Evolutionary conservation across 2,797 vertebrate genomes (phyloP).

Genomic region (Myotis findleyi): DNA sequence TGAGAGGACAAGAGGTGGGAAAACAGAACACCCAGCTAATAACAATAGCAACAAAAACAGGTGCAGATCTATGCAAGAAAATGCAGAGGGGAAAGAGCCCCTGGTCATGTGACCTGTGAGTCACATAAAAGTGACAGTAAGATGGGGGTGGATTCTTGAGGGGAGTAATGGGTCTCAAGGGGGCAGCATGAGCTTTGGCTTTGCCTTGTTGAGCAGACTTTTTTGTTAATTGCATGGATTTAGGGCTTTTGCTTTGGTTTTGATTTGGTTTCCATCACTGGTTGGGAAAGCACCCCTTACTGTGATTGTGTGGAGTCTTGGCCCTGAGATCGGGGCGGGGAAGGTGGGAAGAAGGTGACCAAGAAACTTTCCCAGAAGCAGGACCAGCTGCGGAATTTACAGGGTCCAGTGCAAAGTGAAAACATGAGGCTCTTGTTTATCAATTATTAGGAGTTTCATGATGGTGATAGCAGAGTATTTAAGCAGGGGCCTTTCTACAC

Average conservation of each 20-base stretch:
- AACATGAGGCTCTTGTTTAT: not conserved
- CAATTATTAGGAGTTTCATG: not conserved
- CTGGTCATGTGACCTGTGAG: not conserved
- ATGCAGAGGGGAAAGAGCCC: not conserved
- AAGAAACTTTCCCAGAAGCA: not conserved
- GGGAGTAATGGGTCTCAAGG: not conserved
- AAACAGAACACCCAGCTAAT: not conserved
- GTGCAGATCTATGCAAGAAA: not conserved
- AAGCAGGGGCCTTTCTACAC: not conserved
- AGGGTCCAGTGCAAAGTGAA: not conserved
- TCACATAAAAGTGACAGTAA: not conserved
- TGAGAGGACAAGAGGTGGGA: not conserved
- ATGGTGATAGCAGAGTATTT: not conserved
- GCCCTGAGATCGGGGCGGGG: not conserved
- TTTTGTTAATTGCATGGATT: not conserved
- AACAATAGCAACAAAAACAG: not conserved
- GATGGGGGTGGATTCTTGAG: not conserved
- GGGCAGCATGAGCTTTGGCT: not conserved
- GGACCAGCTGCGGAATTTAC: not conserved
- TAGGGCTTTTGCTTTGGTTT: not conserved
- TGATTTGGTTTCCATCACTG: not conserved
- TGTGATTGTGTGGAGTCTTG: not conserved
- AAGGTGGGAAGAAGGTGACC: not conserved
- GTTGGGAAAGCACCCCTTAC: not conserved
- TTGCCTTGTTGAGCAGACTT: not conserved